Base-by-base conservation (phyloP, 2,113 vertebrate species). In the Rhea americana region DNA sequence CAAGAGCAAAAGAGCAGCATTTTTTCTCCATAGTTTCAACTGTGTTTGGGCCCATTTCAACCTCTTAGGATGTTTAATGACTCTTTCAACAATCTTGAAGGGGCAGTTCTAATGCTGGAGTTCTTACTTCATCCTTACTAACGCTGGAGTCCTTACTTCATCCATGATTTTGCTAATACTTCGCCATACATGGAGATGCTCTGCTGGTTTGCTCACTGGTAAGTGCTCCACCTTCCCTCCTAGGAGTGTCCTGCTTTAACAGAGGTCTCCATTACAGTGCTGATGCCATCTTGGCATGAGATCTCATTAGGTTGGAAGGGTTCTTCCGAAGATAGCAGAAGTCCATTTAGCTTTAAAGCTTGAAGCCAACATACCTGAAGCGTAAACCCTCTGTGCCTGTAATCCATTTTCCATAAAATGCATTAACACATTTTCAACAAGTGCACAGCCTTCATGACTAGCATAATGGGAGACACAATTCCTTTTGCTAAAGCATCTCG, bases 141-240 rank as follows among this genome's bases (percentile, higher is more conserved):
- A 20, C 63, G 0, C 2, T 83, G 51, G 41, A 63, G 30, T 55
- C 45, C 21, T 56, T 19, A 14, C 30, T 65, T 39, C 24, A 55
- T 74, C n/a, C 62, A 20, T 22, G 11, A 5, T 77, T 66, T 3
- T 9, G 19, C 26, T 39, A 10, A 7, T 25, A 7, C 58, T 91
- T 76, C 71, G 18, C 17, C 56, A 41, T 4, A 20, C 13, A 5
- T 0, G 2, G 28, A 47, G 12, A 22, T 0, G 3, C 8, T 76
- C 53, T 89, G 39, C 30, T 26, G 58, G 56, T 17, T 80, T 85
- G 87, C 10, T 3, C 6, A 6, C 20, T 13, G 53, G 18, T 22
- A 13, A 56, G 11, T 19, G 19, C 7, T 15, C 13, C 28, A 2
- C 32, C 9, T 53, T 25, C 61, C 13, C 22, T 62, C 30, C 72